These are phyloP conservation scores for Spisula solida DNA, from an alignment of 2,888 invertebrate species.

Conservation along the genomic window DNA sequence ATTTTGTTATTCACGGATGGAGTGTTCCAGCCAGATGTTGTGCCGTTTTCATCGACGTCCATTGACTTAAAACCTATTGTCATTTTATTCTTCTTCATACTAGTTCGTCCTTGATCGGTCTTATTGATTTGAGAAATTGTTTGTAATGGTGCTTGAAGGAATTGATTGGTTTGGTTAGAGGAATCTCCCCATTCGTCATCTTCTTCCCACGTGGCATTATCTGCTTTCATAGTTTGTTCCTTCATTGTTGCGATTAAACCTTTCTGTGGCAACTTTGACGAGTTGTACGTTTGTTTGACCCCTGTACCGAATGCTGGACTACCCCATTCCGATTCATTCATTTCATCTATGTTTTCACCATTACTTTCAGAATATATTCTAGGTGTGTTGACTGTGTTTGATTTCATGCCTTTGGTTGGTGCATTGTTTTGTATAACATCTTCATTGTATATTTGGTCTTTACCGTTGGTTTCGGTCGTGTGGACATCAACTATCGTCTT, in stretches of 20 bases:
- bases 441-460: background rate
- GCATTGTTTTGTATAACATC: background rate
- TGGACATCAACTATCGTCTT: background rate
- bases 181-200: background rate
- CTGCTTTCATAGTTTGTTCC: background rate
- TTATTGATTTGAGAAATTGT: background rate
- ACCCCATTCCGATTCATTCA: background rate
- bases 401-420: background rate
- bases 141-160: too few relatives aligned
- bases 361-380: background rate
- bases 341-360: background rate
- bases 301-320: background rate
- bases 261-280: background rate
- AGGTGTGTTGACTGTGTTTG: background rate
- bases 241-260: background rate
- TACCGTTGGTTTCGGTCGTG: background rate
- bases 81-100: background rate
- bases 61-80: too few relatives aligned
- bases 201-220: conserved; percentile 3
- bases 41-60: too few relatives aligned
- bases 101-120: background rate
- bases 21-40: too few relatives aligned
- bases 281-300: background rate
- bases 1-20: too few relatives aligned
- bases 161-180: background rate